Evolutionary conservation across 2,113 vertebrate species (phyloP).

Genomic region (Psettodes erumei): DNA sequence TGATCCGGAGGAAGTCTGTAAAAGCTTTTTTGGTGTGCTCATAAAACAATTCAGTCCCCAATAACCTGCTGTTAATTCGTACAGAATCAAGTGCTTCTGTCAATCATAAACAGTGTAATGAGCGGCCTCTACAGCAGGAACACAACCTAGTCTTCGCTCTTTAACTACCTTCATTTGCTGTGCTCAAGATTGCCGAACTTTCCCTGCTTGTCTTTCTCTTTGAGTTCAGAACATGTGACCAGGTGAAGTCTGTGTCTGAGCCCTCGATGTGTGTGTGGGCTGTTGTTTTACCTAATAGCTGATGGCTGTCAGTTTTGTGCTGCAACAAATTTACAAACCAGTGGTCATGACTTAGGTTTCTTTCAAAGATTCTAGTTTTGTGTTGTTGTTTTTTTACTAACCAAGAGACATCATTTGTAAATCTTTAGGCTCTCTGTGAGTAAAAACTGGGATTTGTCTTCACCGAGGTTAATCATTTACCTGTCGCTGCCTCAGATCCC

Average conservation of each 20-base stretch:
- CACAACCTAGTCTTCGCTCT: slow-evolving; percentile 41
- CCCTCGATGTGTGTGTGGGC: slow-evolving; percentile 19
- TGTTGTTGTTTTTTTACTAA: too few relatives aligned
- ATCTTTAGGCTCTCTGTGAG: slow-evolving; percentile 54
- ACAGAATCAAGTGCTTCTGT: slow-evolving; percentile 73
- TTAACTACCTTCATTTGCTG: slow-evolving; percentile 38
- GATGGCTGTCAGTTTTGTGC: background rate
- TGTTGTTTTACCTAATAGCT: slow-evolving; percentile 10
- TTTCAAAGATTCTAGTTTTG: slow-evolving; percentile 3
- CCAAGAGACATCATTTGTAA: slow-evolving; percentile 20
- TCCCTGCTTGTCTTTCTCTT: background rate
- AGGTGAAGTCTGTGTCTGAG: slow-evolving; percentile 34
- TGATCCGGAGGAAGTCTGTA: slow-evolving; percentile 31
- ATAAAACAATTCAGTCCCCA: slow-evolving; percentile 62
- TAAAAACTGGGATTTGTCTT: slow-evolving; percentile 71
- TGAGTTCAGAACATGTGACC: slow-evolving; percentile 68
- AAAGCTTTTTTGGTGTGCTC: slow-evolving; percentile 37
- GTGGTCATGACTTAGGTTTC: background rate
- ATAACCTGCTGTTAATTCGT: slow-evolving; percentile 60
- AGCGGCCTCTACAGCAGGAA: slow-evolving; percentile 33
- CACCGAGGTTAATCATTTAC: slow-evolving; percentile 80
- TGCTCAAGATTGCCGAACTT: background rate
- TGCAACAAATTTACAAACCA: background rate
- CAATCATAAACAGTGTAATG: slow-evolving; percentile 75
- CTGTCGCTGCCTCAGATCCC: slow-evolving; percentile 58